phyloP scores from a whole-genome alignment of 2,113 vertebrate species.

The Muntiacus muntjak region DNA sequence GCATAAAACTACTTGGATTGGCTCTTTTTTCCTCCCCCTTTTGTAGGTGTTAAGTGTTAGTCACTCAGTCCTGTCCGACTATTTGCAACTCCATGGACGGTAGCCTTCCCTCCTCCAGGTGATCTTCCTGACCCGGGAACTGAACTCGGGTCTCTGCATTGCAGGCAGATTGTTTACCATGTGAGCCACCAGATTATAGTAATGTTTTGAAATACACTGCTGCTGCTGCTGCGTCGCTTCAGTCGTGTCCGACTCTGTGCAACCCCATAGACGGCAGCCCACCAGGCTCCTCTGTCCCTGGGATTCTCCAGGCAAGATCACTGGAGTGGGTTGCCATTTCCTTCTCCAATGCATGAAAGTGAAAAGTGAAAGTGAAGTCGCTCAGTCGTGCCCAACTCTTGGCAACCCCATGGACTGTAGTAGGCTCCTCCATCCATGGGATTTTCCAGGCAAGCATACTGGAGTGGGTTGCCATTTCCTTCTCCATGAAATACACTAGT shows the following conservation, averaged over 20 bases:
- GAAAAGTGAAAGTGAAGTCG: too few species aligned
- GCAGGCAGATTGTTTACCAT: background rate
- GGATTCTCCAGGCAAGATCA: background rate
- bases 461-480: background rate
- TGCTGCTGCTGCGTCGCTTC: background rate
- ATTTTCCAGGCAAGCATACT: background rate
- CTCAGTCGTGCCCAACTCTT: background rate
- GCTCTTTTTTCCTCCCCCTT: background rate
- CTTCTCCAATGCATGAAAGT: background rate
- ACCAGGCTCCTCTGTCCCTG: background rate
- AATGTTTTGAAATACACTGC: background rate
- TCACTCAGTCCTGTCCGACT: background rate
- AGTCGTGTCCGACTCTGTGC: background rate
- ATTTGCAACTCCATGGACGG: background rate
- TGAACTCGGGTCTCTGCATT: background rate
- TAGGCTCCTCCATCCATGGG: background rate
- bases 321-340: background rate
- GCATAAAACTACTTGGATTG: background rate
- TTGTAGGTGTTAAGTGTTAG: background rate
- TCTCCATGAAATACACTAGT: background rate
- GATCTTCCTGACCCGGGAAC: background rate
- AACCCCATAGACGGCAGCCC: rapidly evolving
- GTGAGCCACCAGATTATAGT: background rate
- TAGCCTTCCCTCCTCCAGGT: background rate
- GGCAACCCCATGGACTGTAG: background rate